phyloP scores from a whole-genome alignment of 2,888 invertebrate species.

The Euclidia mi region DNA sequence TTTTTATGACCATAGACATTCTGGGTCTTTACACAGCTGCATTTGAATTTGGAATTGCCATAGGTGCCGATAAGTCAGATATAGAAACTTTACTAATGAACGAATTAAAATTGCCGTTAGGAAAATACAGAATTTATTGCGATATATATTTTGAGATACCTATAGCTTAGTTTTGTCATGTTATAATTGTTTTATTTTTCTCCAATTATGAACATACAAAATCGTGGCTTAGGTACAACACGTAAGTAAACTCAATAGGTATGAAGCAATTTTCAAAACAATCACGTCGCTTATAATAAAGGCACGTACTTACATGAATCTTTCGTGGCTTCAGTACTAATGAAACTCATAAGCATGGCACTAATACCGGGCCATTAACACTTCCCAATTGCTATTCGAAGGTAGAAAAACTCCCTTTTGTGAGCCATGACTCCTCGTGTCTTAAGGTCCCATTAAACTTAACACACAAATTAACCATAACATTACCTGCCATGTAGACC shows the following conservation, averaged over 20 bases:
- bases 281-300: constrained; percentile 85
- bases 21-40: no score
- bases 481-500: constrained; percentile 54
- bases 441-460: constrained; percentile 79
- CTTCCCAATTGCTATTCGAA: constrained; percentile 79
- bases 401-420: constrained; percentile 76
- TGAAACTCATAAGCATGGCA: constrained; percentile 86
- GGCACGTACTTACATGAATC: constrained; percentile 86
- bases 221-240: neutral
- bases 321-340: constrained; percentile 83
- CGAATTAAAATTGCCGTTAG: no score
- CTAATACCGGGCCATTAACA: constrained; percentile 84
- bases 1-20: no score
- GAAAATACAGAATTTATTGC: no score
- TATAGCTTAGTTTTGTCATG: no score
- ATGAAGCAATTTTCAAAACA: constrained; percentile 82
- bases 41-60: no score
- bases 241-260: constrained; percentile 46
- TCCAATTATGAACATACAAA: no score
- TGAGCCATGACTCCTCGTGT: constrained; percentile 61
- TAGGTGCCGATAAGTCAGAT: no score
- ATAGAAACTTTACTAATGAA: no score
- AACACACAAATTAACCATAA: constrained; percentile 77
- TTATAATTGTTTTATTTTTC: no score
- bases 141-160: no score